phyloP scores from a whole-genome alignment of 1,140 invertebrate genomes.

The Penaeus chinensis region DNA sequence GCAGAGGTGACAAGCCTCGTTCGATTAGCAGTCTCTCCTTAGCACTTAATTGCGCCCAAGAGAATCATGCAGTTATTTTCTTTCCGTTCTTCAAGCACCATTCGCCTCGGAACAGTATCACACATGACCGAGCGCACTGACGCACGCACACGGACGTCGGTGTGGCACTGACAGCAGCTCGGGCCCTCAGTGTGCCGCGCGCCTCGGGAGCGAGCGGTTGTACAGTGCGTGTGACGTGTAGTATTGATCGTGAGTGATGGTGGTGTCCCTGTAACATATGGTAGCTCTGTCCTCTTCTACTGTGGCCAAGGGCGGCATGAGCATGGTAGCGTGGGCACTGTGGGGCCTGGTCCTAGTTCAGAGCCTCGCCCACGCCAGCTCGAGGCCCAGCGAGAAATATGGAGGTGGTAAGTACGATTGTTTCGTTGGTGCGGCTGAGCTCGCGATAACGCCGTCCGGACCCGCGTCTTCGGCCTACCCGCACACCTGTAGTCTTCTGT shows the following conservation, averaged over 20 bases:
- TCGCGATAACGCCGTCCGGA: too few species aligned
- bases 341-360: constrained; percentile 23
- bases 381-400: constrained; percentile 25
- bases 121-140: constrained; percentile 3
- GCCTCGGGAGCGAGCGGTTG: constrained; percentile 37
- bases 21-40: too few species aligned
- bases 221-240: constrained; percentile 31
- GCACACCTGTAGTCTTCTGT: too few species aligned
- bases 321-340: constrained; percentile 48
- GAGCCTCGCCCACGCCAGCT: constrained; percentile 17
- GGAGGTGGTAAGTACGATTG: constrained; percentile 45
- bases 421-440: too few species aligned
- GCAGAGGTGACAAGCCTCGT: too few species aligned
- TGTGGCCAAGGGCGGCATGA: constrained; percentile 45
- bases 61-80: not conserved
- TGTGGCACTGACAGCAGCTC: constrained; percentile 32
- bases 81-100: not conserved
- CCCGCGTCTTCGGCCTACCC: too few species aligned
- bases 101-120: not conserved
- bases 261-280: constrained; percentile 54
- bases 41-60: too few species aligned
- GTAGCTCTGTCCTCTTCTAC: constrained; percentile 50
- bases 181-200: constrained; percentile 44
- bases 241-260: constrained; percentile 56
- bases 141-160: constrained; percentile 34